Evolutionary conservation across 2,113 vertebrate genomes (phyloP), one percentile per base, ranked within the genome.

Genomic region (Ailurus styani): DNA sequence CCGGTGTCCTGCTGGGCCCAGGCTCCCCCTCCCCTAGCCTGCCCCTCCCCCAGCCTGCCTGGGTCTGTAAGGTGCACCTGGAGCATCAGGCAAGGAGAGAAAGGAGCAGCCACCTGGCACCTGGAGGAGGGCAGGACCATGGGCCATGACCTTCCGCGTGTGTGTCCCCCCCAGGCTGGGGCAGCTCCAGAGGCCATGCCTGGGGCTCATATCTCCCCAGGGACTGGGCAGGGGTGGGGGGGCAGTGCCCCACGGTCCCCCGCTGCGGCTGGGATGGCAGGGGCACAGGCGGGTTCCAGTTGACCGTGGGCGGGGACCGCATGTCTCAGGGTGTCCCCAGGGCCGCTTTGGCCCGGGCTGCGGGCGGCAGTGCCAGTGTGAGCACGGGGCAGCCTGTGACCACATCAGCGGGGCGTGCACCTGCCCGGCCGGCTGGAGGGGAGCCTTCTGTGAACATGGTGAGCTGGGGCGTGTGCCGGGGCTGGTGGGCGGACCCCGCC

Each of bases 361-460:
- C 91, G 98, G 34, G 20, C 99, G 97, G 34, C 98, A 0, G 20
- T 99, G 99, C 81, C 99, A 98, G 98, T 99, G 99, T 97, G 99
- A 99, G 70, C 99, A 99, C 0, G 98, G 98, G 29, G 99, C 99
- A 0, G 73, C 98, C 75, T 99, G 99, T 21, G 99, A 99, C 98
- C 99, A 99, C 0, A 98, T 99, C 98, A 99, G 99, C 0, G 99
- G 99, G 11, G 99, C 99, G 21, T 99, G 99, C 25, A 99, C 99
- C 17, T 99, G 99, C 96, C 98, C 97, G 18, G 97, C 99, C 0
- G 99, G 99, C 96, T 99, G 99, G 99, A 97, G 99, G 0, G 99
- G 99, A 37, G 99, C 99, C 11, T 99, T 99, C 98, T 99, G 99
- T 11, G 99, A 99, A 97, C 99, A 98, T 0, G 57, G 99, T 99